Percentiles rank a stretch among this genome's conserved stretches.
These are phyloP conservation scores for Polyploca ridens DNA, from an alignment of 2,888 invertebrate genomes.

Conservation along the genomic window DNA sequence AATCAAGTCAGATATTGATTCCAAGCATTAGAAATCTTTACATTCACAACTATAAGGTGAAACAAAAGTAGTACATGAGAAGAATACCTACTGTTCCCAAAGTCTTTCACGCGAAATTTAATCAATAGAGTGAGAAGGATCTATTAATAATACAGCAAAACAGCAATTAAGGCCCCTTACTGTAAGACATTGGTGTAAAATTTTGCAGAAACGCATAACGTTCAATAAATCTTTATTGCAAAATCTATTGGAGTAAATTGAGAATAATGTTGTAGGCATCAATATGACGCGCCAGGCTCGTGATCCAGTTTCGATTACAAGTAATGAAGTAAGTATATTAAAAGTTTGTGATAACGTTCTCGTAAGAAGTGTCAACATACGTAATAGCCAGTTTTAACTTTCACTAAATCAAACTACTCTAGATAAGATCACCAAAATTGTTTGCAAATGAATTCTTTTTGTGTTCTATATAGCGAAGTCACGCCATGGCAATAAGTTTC, in stretches of 20 bases:
- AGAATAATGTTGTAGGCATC: slow-evolving; percentile 37
- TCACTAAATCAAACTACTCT: slow-evolving; percentile 66
- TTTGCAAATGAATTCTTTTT: slow-evolving; percentile 68
- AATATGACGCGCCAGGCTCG: slow-evolving; percentile 37
- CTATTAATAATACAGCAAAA: neutral
- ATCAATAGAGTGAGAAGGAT: neutral
- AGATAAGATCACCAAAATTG: slow-evolving; percentile 62
- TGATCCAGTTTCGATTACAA: slow-evolving; percentile 33
- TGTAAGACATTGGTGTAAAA: slow-evolving; percentile 27
- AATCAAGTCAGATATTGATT: slow-evolving; percentile 52
- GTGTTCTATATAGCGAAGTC: slow-evolving; percentile 65
- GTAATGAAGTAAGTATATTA: slow-evolving; percentile 33
- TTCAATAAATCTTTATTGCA: slow-evolving; percentile 48
- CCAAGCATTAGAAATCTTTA: slow-evolving; percentile 47
- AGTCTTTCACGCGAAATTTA: neutral
- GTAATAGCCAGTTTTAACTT: slow-evolving; percentile 49
- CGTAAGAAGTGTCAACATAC: slow-evolving; percentile 39
- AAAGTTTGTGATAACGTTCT: slow-evolving; percentile 36
- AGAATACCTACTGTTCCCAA: neutral
- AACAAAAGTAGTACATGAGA: slow-evolving; percentile 27
- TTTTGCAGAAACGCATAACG: slow-evolving; percentile 34
- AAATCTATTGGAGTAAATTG: slow-evolving; percentile 52
- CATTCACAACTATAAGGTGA: slow-evolving; percentile 21
- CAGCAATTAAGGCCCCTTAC: neutral
- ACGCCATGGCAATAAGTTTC: slow-evolving; percentile 54